Evolutionary conservation across 2,797 vertebrate genomes (phyloP), one percentile per base, ranked within the genome.

Genomic region (Staurois parvus): DNA sequence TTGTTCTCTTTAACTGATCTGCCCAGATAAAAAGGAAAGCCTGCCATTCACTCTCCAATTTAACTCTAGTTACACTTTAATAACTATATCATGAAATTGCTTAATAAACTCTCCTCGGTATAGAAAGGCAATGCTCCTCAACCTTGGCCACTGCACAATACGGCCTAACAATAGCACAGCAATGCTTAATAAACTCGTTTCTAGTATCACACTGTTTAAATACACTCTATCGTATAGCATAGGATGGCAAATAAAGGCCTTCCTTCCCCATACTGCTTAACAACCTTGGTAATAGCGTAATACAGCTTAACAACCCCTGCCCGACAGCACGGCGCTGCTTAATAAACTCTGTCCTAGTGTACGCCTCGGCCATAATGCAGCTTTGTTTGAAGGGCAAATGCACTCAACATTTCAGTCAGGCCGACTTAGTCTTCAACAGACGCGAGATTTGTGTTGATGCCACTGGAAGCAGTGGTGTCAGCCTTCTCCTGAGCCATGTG

Each of bases 341-440:
- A 81, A 73, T 81, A 81, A 81, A 81, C 69, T 62, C 79, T 42
- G 69, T 73, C 42, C 68, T 64, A 29, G 19, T 3, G 45, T 21
- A 8, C 45, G 21, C 12, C 10, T 59, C 45, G 30, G 52, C 7
- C 26, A 9, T 81, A 37, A 72, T 28, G 9, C 67, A 30, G 45
- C 79, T 28, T 52, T 73, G 32, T 62, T 70, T 81, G 30, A 81
- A 81, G 79, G 79, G 69, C 79, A 81, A 81, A 81, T 7, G 37
- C n/a, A 26, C 40, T 40, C 42, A 73, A 30, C 29, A 28, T 37
- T 37, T 34, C 68, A 8, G n/a, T 40, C 32, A 8, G 52, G 52
- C 52, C 52, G 8, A 59, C 52, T 59, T 59, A 8, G 52, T 21
- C 52, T 24, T 59, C 21, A 59, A 1, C 52, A 59, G 21, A 59